Evolutionary conservation across 1,140 invertebrate species (phyloP).

Genomic region (Scaptomyza montana): DNA sequence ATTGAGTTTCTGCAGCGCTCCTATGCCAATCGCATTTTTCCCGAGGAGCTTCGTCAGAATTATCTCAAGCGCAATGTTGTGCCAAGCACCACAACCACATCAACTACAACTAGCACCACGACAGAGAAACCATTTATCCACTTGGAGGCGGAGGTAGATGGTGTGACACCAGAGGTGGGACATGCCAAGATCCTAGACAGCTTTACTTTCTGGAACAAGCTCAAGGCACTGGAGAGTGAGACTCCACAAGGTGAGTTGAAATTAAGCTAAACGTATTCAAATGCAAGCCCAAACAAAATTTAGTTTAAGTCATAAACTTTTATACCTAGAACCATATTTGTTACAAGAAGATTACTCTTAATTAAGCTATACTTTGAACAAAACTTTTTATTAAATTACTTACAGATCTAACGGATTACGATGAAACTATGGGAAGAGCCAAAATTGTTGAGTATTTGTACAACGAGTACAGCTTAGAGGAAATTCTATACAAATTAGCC

Average conservation of each 20-base stretch:
- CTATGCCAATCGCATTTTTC: conserved; percentile 84
- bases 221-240: conserved; percentile 66
- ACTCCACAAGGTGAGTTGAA: conserved; percentile 48
- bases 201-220: conserved; percentile 73
- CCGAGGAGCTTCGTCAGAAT: conserved; percentile 73
- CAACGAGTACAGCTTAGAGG: conserved; percentile 89
- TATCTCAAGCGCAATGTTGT: conserved; percentile 67
- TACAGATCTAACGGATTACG: conserved; percentile 81
- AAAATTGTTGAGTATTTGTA: conserved; percentile 88
- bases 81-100: conserved; percentile 51
- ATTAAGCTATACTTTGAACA: too few species aligned
- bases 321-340: not conserved
- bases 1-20: conserved; percentile 88
- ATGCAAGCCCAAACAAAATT: too few species aligned
- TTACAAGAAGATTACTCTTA: too few species aligned
- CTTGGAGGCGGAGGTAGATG: conserved; percentile 39
- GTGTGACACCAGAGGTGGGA: conserved; percentile 14
- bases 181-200: conserved; percentile 61
- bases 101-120: conserved; percentile 66
- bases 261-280: too few species aligned
- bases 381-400: too few species aligned
- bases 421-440: conserved; percentile 84
- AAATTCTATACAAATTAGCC: conserved; percentile 90
- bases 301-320: too few species aligned
- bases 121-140: conserved; percentile 70